phyloP scores from a whole-genome alignment of 2,797 vertebrate species.

The Bryconaethiops microstoma region DNA sequence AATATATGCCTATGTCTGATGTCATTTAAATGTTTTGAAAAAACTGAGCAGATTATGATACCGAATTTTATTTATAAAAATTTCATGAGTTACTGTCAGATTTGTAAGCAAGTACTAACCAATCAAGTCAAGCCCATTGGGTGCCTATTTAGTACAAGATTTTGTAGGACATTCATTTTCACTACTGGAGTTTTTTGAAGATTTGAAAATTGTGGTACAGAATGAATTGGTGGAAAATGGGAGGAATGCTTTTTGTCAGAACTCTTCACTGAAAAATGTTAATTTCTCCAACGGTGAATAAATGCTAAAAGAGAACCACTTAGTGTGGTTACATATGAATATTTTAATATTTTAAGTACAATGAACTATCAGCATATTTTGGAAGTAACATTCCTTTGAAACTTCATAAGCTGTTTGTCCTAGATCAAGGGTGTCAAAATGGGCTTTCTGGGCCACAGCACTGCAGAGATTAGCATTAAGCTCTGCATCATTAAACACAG shows the following conservation, averaged over 20 bases:
- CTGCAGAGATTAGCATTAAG: no score
- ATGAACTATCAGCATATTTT: neutral
- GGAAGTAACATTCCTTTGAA: neutral
- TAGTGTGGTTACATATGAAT: neutral
- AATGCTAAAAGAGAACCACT: neutral
- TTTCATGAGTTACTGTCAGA: neutral
- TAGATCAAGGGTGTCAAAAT: no score
- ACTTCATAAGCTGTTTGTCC: neutral
- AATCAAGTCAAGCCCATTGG: neutral
- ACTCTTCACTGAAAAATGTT: neutral
- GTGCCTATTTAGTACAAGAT: neutral
- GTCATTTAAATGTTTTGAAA: neutral
- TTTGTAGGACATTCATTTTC: neutral
- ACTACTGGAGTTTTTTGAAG: neutral
- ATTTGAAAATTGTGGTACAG: neutral
- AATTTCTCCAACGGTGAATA: no score
- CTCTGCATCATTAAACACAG: no score
- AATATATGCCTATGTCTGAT: neutral
- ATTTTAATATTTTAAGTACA: neutral
- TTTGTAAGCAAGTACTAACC: neutral
- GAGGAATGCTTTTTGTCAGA: neutral
- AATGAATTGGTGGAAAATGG: neutral
- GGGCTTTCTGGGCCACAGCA: no score
- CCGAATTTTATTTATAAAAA: no score
- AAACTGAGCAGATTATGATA: no score